phyloP scores from a whole-genome alignment of 2,888 invertebrate species.

The Oscheius sp. region DNA sequence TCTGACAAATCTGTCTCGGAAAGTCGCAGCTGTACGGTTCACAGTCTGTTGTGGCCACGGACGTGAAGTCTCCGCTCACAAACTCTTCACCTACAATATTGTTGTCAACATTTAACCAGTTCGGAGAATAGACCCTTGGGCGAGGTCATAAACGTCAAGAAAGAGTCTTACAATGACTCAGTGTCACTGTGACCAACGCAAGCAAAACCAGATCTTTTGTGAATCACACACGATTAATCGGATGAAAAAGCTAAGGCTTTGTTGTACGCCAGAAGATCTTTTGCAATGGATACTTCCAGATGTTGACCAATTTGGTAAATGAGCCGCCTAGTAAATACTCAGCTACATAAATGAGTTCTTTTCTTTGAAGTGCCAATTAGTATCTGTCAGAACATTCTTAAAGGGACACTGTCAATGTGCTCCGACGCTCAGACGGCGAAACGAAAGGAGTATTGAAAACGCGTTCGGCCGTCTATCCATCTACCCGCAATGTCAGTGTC shows the following conservation, averaged over 20 bases:
- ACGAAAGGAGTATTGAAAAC: no score
- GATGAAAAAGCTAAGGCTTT: no score
- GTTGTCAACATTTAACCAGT: background rate
- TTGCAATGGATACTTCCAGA: background rate
- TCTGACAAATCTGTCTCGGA: conserved; percentile 66
- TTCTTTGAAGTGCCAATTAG: no score
- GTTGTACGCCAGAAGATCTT: no score
- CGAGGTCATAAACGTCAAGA: background rate
- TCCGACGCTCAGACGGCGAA: no score
- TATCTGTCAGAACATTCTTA: no score
- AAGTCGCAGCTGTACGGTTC: conserved; percentile 67
- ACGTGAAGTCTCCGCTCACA: conserved; percentile 59
- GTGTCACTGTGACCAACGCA: conserved; percentile 2
- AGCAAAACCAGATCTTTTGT: conserved; percentile 1
- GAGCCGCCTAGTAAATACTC: no score
- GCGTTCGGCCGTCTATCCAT: no score
- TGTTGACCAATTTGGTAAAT: background rate
- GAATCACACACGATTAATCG: background rate
- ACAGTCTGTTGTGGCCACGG: conserved; percentile 66
- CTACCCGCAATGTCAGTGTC: no score
- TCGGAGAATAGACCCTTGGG: background rate
- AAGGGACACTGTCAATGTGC: no score
- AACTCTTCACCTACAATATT: conserved; percentile 68
- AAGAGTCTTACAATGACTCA: conserved; percentile 7
- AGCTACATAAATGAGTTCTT: no score